Evolutionary conservation across 1,140 invertebrate genomes (phyloP).

Genomic region (Atta texana): DNA sequence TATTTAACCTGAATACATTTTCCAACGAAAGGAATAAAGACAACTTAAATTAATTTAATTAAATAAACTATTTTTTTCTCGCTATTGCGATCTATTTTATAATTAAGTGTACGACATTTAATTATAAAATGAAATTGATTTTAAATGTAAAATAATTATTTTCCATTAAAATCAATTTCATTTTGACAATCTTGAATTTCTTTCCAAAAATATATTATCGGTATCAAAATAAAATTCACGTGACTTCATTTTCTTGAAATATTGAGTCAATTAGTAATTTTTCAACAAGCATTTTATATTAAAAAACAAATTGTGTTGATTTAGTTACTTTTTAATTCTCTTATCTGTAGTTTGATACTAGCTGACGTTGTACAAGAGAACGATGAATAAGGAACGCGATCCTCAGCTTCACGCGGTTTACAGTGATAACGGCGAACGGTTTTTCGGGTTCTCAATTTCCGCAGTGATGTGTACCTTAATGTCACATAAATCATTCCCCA

Average conservation of each 20-base stretch:
- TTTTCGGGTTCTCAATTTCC: conserved; percentile 45
- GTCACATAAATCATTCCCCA: conserved; percentile 57
- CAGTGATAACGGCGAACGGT: conserved; percentile 48
- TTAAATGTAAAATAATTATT: not conserved
- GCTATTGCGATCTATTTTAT: not conserved
- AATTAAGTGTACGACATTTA: not conserved
- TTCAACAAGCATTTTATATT: not conserved
- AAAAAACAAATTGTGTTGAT: not conserved
- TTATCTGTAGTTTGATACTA: conserved; percentile 59
- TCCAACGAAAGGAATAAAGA: no score
- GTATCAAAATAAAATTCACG: not conserved
- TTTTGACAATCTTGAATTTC: not conserved
- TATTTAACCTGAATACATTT: no score
- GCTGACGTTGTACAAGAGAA: conserved; percentile 21
- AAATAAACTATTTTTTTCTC: no score
- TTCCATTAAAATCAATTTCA: not conserved
- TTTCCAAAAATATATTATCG: not conserved
- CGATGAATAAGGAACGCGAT: conserved; percentile 52
- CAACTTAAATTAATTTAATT: no score
- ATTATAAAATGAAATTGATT: no score
- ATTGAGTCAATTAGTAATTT: not conserved
- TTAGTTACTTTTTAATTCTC: conserved; percentile 46
- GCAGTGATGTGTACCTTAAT: conserved; percentile 56
- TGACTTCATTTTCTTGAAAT: not conserved
- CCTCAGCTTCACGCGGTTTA: conserved; percentile 48